These are phyloP conservation scores for Athalia rosae DNA, from an alignment of 2,888 invertebrate genomes.

Conservation along the genomic window DNA sequence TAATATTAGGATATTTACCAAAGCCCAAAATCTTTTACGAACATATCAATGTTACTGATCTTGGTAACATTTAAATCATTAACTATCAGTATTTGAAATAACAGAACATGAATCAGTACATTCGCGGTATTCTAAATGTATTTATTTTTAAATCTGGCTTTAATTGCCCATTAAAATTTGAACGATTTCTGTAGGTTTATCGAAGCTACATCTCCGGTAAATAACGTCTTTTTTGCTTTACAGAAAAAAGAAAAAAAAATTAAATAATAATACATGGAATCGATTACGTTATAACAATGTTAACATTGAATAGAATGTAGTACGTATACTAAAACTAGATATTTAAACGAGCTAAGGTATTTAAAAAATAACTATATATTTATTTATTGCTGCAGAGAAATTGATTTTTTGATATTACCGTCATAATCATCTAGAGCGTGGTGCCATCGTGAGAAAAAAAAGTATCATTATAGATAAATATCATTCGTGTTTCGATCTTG, in stretches of 20 bases:
- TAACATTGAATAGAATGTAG: slow-evolving; percentile 4
- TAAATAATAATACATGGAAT: slow-evolving; percentile 14
- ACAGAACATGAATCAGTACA: slow-evolving; percentile 18
- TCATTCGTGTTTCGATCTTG: slow-evolving; percentile 6
- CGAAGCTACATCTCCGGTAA: background rate
- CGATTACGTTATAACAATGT: slow-evolving; percentile 3
- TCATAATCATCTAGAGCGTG: background rate
- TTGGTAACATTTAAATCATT: slow-evolving; percentile 32
- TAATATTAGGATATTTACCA: background rate
- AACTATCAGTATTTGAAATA: slow-evolving; percentile 20
- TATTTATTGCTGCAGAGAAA: slow-evolving; percentile 18
- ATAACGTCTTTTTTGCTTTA: background rate
- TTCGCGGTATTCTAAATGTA: background rate
- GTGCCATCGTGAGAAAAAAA: background rate
- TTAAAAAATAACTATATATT: slow-evolving; percentile 13
- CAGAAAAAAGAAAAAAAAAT: background rate
- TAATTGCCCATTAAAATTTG: slow-evolving; percentile 16
- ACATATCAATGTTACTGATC: slow-evolving; percentile 32
- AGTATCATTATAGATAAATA: background rate
- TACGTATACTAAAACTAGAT: slow-evolving; percentile 3
- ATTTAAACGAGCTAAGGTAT: slow-evolving; percentile 18
- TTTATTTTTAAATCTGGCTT: slow-evolving; percentile 9
- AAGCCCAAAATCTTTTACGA: background rate
- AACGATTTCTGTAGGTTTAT: slow-evolving; percentile 14
- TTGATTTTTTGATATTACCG: slow-evolving; percentile 19